Evolutionary conservation across 2,113 vertebrate species (phyloP), one percentile per base, ranked within the genome.

Genomic region (Sula dactylatra): DNA sequence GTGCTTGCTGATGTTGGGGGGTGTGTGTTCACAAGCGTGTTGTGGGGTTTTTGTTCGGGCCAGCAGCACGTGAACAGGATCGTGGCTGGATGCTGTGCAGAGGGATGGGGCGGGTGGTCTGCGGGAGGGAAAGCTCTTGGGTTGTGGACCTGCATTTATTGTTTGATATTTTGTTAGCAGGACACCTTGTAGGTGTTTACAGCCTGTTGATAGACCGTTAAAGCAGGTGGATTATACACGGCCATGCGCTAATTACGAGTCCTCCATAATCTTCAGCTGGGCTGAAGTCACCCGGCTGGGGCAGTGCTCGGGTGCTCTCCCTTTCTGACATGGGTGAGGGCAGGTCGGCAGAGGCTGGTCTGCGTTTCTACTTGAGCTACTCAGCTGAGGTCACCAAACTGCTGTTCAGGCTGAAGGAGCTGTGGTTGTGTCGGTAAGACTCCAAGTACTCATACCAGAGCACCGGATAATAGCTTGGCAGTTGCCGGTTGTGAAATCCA

Each of bases 1-100:
- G 1, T 2, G 25, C 19, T 29, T n/a, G n/a, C 77, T 16, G 21
- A 14, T 9, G 67, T 6, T 11, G 59, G 25, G 52, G 47, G 29
- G 11, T 0, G 2, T 1, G 32, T 36, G 50, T 32, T 36, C 36
- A 4, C 20, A 1, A 2, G 13, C 0, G 1, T 6, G 24, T 10
- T 13, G 24, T 13, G 1, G 1, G 1, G 1, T 29, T 44, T n/a
- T 7, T 3, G 32, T 17, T 32, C 4, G 36, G 52, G 32, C 84
- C 58, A 3, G 13, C 24, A 6, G 40, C 4, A 0, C 2, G 10
- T 7, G 18, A 34, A 6, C 13, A 2, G 55, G 56, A 5, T 12
- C 6, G 7, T 2, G 59, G 40, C 54, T 10, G 66, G 66, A 20
- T 12, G 56, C 49, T 8, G 5, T 3, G 25, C 1, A 5, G 56